Conservation (phyloP, 23 tunicate genomes). For the Phallusia fumigata region DNA sequence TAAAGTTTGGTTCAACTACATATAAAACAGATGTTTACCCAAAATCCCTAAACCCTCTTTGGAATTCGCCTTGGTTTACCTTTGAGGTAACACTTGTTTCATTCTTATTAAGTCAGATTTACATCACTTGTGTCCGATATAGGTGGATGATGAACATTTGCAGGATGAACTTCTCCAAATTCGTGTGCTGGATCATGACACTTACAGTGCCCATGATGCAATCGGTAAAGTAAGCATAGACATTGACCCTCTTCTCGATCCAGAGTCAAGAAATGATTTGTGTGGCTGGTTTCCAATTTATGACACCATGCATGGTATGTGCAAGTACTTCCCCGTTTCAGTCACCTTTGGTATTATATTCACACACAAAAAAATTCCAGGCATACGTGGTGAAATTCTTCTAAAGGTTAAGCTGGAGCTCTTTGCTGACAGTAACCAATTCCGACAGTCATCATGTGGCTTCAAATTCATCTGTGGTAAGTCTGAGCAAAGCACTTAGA, state of each 20-base stretch:
- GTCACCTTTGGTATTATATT: not conserved
- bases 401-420: constrained; percentile 64
- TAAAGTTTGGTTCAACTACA: constrained; percentile 66
- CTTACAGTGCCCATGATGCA: constrained; percentile 92
- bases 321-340: no score
- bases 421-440: constrained; percentile 77
- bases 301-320: constrained; percentile 95
- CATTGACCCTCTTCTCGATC: constrained; percentile 77
- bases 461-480: constrained; percentile 83
- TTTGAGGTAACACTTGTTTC: constrained; percentile 57
- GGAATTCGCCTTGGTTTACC: constrained; percentile 93
- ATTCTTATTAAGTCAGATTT: not conserved
- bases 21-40: constrained; percentile 82
- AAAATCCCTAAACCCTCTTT: constrained; percentile 76
- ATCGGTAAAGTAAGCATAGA: constrained; percentile 88
- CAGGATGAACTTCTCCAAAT: constrained; percentile 93
- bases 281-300: constrained; percentile 95
- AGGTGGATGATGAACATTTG: constrained; percentile 91
- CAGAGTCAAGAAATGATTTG: constrained; percentile 60
- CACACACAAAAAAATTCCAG: not conserved
- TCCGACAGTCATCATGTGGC: constrained; percentile 85
- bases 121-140: not conserved
- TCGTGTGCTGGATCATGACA: constrained; percentile 87
- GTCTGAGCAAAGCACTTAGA: not conserved
- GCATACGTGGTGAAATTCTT: constrained; percentile 77